Evolutionary conservation across 2,888 invertebrate species (phyloP), one percentile per base, ranked within the genome.

Genomic region (Adineta ricciae): DNA sequence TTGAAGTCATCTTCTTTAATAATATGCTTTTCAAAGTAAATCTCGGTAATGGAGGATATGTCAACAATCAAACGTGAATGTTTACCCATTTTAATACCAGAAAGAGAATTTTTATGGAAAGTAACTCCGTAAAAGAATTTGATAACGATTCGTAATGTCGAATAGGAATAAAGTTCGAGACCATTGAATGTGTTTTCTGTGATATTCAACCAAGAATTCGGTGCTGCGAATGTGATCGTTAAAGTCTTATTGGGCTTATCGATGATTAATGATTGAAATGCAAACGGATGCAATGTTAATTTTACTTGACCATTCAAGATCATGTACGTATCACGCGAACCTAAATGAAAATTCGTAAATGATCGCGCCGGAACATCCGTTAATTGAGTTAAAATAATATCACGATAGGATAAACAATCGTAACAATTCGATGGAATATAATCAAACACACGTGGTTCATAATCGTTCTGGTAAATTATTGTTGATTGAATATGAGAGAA

Each of bases 271-370:
- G 24, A 41, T 41, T 78, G 38, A 78, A 78, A 78, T 41, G 78
- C 78, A 41, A n/a, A 78, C 41, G 78, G 41, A n/a, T 78, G 24
- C n/a, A 78, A 78, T 3, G 0, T 41, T 78, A 78, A 78, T 41
- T 41, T 78, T 38, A 78, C 38, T 78, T 78, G 78, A 41, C 41
- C 78, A 41, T 78, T 78, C 19, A 78, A 78, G 24, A 78, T 38
- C 41, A 78, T 41, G 41, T 78, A n/a, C 2, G 78, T 78, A 41
- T 78, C 78, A 41, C 38, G 41, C 41, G 78, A 14, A 41, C 78
- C 78, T n/a, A 78, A 78, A 41, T 78, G 21, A 78, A 78, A 78
- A 41, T 78, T 78, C n/a, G 21, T n/a, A 78, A 78, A 78, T 78
- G 78, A 78, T 41, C 24, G 5, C n/a, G 11, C n/a, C 24, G 78